A percentile compares a stretch with the other conserved stretches of the same genome.
These are phyloP conservation scores for Lacerta agilis DNA, from an alignment of 2,797 vertebrate genomes.

Conservation along the genomic window DNA sequence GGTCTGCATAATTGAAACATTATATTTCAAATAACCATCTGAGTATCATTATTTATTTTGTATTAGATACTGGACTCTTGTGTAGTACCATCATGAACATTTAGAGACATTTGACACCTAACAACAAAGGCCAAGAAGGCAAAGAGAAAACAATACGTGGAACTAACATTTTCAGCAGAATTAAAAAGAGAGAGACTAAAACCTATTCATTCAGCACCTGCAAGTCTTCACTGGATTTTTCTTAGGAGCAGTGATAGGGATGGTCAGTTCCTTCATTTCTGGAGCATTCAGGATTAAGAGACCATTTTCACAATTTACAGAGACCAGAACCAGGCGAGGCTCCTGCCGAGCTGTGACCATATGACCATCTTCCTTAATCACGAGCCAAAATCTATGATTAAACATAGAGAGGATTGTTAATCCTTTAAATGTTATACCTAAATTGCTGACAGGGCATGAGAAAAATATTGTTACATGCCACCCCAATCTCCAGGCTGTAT, in stretches of 20 bases:
- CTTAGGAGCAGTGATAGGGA: conserved; percentile 78
- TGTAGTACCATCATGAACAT: background rate
- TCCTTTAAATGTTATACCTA: background rate
- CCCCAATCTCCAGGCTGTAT: too few relatives aligned
- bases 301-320: conserved; percentile 72
- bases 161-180: background rate
- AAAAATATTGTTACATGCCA: background rate
- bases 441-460: background rate
- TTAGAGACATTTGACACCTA: background rate
- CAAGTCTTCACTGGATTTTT: conserved; percentile 79
- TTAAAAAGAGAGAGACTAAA: background rate
- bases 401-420: background rate
- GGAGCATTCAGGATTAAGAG: conserved; percentile 81
- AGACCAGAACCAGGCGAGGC: conserved; percentile 88
- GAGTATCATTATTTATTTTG: background rate
- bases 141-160: background rate
- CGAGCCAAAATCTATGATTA: conserved; percentile 89
- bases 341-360: conserved; percentile 92
- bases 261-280: conserved; percentile 80
- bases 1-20: background rate
- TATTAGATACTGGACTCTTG: background rate
- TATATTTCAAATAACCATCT: background rate
- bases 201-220: conserved; percentile 78
- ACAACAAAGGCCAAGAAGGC: background rate
- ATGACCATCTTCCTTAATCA: conserved; percentile 87